Conservation (phyloP, 23 tunicate genomes). For the Botrylloides violaceus region DNA sequence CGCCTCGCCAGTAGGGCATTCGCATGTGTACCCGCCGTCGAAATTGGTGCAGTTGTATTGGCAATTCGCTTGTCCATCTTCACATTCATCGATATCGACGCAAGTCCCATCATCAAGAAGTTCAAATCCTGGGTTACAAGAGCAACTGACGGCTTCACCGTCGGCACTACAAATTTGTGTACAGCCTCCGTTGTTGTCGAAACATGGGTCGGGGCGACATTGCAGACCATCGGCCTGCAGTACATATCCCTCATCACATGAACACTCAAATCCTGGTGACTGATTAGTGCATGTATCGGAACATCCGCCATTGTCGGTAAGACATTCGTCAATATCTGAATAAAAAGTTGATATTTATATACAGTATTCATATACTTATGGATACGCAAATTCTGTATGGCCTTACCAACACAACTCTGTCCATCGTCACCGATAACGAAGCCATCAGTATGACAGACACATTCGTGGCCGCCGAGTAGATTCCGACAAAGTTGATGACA, state of each 20-base stretch:
- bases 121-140: constrained; percentile 58
- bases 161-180: constrained; percentile 47
- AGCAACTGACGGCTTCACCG: constrained; percentile 44
- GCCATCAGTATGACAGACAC: constrained; percentile 56
- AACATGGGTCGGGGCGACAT: constrained; percentile 69
- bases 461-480: constrained; percentile 55
- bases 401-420: constrained; percentile 57
- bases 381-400: not conserved
- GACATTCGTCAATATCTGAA: constrained; percentile 81
- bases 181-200: constrained; percentile 81
- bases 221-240: constrained; percentile 66
- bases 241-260: constrained; percentile 57
- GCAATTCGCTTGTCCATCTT: constrained; percentile 37
- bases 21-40: constrained; percentile 75
- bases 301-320: constrained; percentile 67
- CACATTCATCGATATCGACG: constrained; percentile 92
- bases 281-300: constrained; percentile 61
- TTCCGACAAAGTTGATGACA: constrained; percentile 70
- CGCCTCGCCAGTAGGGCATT: constrained; percentile 71
- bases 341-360: not conserved
- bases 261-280: constrained; percentile 66
- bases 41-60: constrained; percentile 83
- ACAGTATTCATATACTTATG: not conserved
- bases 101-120: constrained; percentile 79
- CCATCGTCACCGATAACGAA: constrained; percentile 44